Percentiles rank a stretch among this genome's conserved stretches.
phyloP scores from a whole-genome alignment of 2,888 invertebrate species.

The Diarsia rubi region DNA sequence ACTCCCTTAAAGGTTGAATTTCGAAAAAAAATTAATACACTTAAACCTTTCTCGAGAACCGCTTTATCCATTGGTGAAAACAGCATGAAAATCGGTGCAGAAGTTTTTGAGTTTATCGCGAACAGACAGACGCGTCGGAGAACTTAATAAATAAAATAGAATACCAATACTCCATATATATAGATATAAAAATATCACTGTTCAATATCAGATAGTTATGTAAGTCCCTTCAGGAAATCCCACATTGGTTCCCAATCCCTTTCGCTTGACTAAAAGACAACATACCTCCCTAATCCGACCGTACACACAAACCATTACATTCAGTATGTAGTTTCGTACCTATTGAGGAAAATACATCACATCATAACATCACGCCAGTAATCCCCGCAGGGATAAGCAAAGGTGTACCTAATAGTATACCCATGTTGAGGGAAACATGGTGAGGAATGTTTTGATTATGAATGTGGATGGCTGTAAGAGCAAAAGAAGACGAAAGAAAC shows the following conservation, averaged over 20 bases:
- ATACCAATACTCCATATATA: not conserved
- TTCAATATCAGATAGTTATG: not conserved
- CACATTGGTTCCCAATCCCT: not conserved
- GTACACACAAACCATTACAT: not conserved
- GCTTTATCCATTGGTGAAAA: too few species aligned
- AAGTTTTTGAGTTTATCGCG: too few species aligned
- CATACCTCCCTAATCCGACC: not conserved
- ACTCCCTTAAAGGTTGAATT: too few species aligned
- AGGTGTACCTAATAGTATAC: too few species aligned
- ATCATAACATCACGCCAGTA: too few species aligned
- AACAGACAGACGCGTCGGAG: too few species aligned
- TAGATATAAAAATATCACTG: not conserved
- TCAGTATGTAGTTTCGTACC: not conserved
- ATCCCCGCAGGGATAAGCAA: too few species aligned
- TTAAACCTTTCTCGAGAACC: too few species aligned
- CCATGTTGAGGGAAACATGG: not conserved
- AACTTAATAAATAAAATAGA: too few species aligned
- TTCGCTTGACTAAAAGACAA: slow-evolving; percentile 4
- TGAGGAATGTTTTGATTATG: not conserved
- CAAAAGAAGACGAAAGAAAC: not conserved
- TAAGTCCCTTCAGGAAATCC: slow-evolving; percentile 2
- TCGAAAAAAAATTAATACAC: too few species aligned
- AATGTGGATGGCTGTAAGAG: not conserved
- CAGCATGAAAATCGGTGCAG: too few species aligned
- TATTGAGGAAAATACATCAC: not conserved